Base-by-base conservation (phyloP, 2,797 vertebrate genomes). In the Hyperoplus lanceolatus region DNA sequence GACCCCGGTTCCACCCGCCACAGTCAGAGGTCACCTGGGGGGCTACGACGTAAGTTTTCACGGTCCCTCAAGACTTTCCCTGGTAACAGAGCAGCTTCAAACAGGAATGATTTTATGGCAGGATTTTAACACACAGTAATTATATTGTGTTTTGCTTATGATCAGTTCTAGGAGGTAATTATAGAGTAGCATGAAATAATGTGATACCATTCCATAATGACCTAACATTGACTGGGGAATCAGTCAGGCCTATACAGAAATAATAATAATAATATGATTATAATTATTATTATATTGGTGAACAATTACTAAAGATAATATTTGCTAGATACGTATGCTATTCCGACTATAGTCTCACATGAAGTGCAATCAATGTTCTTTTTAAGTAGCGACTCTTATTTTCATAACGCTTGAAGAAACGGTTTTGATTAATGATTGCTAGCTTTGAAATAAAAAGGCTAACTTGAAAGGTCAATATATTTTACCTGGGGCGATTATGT, bases 1-100 rank as follows among this genome's bases (percentile, higher is more conserved):
- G 98, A 94, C 94, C 9, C 91, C 92, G 4, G 94, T 97, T 81
- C 95, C 96, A 9, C 94, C 95, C 81, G 95, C 95, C 83, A 94
- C 96, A 78, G 94, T 99, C 43, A 95, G 96, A 64, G 98, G 98
- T 38, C 97, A 96, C 80, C 95, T 98, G 1, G 94, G 88, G 80
- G 98, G 98, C 73, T 98, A 99, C 88, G 94, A 94, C 93, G 98
- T 92, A 83, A 89, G 94, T 93, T 50, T 54, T 29, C 29, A 1
- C 5, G 6, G 1, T 42, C 51, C 11, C 15, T 57, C 8, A 72
- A 64, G n/a, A 62, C 12, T 43, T 61, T 73, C 3, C n/a, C 1
- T 4, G 11, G 7, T 3, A 71, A 8, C 41, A 62, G 4, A 53
- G 13, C 6, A 42, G 45, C 45, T 53, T 18, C 12, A 10, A 66